Base-by-base conservation (phyloP, 1,140 invertebrate species). In the Lepidurus arcticus region DNA sequence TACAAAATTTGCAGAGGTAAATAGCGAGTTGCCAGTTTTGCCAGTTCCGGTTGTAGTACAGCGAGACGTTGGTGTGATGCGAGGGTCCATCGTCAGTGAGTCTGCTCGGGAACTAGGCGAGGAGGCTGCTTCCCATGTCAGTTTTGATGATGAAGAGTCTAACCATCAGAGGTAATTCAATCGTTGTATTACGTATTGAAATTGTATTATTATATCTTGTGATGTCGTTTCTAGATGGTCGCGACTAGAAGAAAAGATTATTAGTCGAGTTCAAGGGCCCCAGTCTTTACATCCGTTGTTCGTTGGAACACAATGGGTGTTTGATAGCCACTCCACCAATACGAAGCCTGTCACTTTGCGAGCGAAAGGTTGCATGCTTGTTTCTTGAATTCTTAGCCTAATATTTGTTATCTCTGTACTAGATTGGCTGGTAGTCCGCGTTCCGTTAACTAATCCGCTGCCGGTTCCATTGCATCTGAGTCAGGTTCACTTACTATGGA, bases 401-500 rank as follows among this genome's bases (percentile, higher is more conserved):
- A 42, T 43, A 65, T 26, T 77, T 13, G 65, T 75, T 77, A 81
- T 82, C 78, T 80, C 80, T 79, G 78, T 88, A 88, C 80, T 85
- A 92, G 95, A 97, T 85, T 91, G 91, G 10, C 90, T 97, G 75
- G 90, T 91, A 84, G 88, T 96, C 76, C 90, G 91, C 76, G 85
- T 97, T 42, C 88, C 89, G 74, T 85, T 97, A 53, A 85, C 88
- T 73, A 97, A 97, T 86, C 92, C 92, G 1, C 85, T 96, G n/a
- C 90, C 92, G 80, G 91, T 95, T 73, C 85, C 90, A 6, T 82
- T 96, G 75, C 85, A 89, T 21, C 84, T 97, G 34, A 88, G 88
- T 45, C 89, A 94, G 80, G 86, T 97, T 5, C 88, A 90, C 82
- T 84, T 96, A 21, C 84, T 95, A n/a, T 97, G 94, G 93, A 89